Percentiles rank a stretch among this genome's conserved stretches.
Evolutionary conservation across 2,113 vertebrate species (phyloP).

Genomic region (Tetrao urogallus): DNA sequence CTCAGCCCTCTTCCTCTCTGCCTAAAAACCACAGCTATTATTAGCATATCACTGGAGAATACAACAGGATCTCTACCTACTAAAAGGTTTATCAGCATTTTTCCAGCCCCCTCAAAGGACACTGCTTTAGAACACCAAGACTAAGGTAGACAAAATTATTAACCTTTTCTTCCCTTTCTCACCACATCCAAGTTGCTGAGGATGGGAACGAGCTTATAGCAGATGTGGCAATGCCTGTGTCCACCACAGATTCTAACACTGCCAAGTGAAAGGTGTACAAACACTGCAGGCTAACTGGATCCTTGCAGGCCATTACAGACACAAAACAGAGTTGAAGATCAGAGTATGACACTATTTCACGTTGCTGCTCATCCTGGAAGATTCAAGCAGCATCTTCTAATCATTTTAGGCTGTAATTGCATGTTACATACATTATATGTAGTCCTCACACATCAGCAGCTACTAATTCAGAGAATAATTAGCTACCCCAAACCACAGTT

Average conservation of each 20-base stretch:
- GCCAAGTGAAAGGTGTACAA: neutral
- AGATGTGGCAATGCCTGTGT: neutral
- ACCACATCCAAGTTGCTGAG: neutral
- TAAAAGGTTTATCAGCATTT: slow-evolving; percentile 15
- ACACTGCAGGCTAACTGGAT: neutral
- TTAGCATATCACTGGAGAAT: slow-evolving; percentile 5
- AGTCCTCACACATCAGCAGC: neutral
- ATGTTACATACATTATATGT: neutral
- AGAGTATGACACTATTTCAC: neutral
- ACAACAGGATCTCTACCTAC: slow-evolving; percentile 34
- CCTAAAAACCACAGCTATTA: slow-evolving; percentile 40
- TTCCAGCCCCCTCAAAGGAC: neutral
- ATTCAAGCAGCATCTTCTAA: neutral
- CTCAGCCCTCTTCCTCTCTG: slow-evolving; percentile 29
- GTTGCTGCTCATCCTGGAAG: neutral
- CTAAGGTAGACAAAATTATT: neutral
- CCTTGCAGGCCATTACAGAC: neutral
- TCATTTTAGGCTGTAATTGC: neutral
- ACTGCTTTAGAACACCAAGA: neutral
- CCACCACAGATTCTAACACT: neutral
- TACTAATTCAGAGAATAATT: neutral
- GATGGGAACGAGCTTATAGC: neutral
- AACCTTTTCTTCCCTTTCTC: neutral
- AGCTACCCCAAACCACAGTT: neutral
- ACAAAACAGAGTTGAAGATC: neutral